These are phyloP conservation scores for Orthosia incerta DNA, from an alignment of 2,888 invertebrate species.

Conservation along the genomic window DNA sequence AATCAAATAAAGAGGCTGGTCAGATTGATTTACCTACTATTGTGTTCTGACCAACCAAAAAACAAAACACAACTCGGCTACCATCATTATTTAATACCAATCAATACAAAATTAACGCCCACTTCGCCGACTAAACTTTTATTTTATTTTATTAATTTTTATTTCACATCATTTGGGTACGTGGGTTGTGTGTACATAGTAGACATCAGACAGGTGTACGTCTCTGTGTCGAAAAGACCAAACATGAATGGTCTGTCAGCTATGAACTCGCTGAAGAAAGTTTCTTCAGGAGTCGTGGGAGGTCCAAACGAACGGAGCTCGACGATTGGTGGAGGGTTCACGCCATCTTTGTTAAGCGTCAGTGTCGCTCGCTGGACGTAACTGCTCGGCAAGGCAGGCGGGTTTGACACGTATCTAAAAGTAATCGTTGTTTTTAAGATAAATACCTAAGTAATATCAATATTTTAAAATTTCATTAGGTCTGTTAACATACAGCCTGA, in stretches of 20 bases:
- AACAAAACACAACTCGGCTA: background rate
- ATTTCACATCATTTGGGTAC: conserved; percentile 29
- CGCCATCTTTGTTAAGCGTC: conserved; percentile 44
- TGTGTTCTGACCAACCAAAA: background rate
- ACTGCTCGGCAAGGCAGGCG: conserved; percentile 54
- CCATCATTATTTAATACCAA: background rate
- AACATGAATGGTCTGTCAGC: conserved; percentile 51
- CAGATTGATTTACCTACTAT: too few species aligned
- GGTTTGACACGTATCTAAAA: conserved; percentile 53
- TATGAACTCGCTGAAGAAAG: conserved; percentile 46
- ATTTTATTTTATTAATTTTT: background rate
- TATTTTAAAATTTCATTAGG: background rate
- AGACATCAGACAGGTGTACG: conserved; percentile 19
- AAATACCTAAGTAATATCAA: background rate
- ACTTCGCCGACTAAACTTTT: background rate
- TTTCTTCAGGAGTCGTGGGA: conserved; percentile 21
- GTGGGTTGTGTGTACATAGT: conserved; percentile 49
- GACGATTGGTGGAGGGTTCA: conserved; percentile 18
- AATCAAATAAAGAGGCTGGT: too few species aligned
- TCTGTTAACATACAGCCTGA: background rate
- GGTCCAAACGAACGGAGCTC: background rate
- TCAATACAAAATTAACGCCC: conserved; percentile 1
- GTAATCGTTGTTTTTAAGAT: background rate
- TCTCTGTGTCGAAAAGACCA: conserved; percentile 45
- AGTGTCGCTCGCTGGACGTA: conserved; percentile 59